Percentiles rank a stretch among this genome's conserved stretches.
Conservation (phyloP, 2,797 vertebrate genomes). For the Monodelphis domestica region DNA sequence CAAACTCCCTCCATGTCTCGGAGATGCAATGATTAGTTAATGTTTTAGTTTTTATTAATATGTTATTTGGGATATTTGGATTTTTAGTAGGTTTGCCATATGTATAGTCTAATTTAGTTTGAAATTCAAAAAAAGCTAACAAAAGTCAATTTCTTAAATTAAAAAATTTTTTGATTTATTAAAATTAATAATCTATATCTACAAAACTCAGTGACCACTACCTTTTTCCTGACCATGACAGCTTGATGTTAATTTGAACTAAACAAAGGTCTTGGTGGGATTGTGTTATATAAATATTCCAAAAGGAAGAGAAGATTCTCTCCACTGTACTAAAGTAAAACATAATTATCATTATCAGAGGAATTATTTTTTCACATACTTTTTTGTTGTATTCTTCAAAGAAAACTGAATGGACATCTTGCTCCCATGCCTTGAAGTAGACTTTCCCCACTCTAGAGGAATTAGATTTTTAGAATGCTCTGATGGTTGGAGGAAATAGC, state of each 20-base stretch:
- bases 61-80: not conserved
- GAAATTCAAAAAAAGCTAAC: not conserved
- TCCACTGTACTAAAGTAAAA: not conserved
- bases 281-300: not conserved
- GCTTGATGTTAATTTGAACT: not conserved
- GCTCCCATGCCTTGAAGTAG: not conserved
- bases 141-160: not conserved
- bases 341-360: not conserved
- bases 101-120: not conserved
- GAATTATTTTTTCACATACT: not conserved
- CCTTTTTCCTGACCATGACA: not conserved
- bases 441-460: not conserved
- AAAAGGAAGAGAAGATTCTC: conserved; percentile 20
- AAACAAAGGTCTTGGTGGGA: not conserved
- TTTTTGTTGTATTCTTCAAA: not conserved
- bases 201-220: not conserved
- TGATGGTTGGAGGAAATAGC: not conserved
- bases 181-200: not conserved
- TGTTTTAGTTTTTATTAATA: not conserved
- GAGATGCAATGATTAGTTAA: not conserved
- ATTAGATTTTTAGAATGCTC: not conserved
- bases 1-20: fast-evolving
- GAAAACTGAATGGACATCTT: not conserved
- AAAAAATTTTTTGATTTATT: conserved; percentile 8
- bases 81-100: not conserved